Percentiles rank a stretch among this genome's conserved stretches.
These are phyloP conservation scores for Mobula hypostoma DNA, from an alignment of 2,113 vertebrate species.

Conservation along the genomic window DNA sequence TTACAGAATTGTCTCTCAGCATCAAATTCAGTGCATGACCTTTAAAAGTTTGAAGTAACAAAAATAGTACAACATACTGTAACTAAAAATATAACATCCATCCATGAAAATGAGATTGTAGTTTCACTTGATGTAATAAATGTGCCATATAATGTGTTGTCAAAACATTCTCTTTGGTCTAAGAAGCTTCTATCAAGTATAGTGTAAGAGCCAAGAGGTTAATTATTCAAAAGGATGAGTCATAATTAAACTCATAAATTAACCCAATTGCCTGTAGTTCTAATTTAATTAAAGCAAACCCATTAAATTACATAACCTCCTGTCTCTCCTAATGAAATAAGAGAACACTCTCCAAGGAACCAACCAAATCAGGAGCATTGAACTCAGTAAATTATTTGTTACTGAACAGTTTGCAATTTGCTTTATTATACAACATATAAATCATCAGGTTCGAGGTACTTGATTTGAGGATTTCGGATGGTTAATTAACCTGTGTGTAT, in stretches of 20 bases:
- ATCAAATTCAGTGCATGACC: not conserved
- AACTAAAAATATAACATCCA: not conserved
- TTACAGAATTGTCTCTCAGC: not conserved
- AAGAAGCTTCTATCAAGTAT: not conserved
- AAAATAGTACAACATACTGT: too few species aligned
- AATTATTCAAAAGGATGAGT: constrained; percentile 28
- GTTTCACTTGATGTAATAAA: not conserved
- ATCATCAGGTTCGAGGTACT: not conserved
- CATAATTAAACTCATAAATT: constrained; percentile 25
- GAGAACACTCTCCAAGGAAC: not conserved
- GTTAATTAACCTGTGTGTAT: not conserved
- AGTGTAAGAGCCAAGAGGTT: not conserved
- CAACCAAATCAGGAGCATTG: constrained; percentile 28
- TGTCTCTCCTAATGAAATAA: constrained; percentile 32
- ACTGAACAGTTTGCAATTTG: not conserved
- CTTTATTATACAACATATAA: constrained; percentile 23
- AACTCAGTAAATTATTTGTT: not conserved
- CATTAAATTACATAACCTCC: constrained; percentile 22
- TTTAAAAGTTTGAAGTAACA: not conserved
- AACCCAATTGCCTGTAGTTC: constrained; percentile 9
- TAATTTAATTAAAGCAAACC: constrained; percentile 32
- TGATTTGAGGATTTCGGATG: not conserved
- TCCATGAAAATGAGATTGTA: not conserved
- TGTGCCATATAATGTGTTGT: not conserved
- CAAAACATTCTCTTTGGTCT: not conserved